A percentile compares a stretch with the other conserved stretches of the same genome.
Conservation (phyloP, 2,888 invertebrate species). For the Idaea aversata region DNA sequence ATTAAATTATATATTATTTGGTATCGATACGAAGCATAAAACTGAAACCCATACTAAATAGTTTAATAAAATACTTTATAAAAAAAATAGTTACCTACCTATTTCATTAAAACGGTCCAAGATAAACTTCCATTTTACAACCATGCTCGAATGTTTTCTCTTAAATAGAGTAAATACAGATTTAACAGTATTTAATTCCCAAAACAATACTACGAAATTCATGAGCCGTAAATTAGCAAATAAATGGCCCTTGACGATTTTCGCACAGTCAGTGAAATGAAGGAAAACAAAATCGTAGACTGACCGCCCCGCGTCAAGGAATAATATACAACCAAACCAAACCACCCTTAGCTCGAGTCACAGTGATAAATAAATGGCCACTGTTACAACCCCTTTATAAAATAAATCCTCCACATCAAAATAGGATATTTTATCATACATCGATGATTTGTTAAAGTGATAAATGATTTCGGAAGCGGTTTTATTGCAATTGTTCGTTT, state of each 20-base stretch:
- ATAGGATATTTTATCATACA: slow-evolving; percentile 49
- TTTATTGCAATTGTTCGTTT: slow-evolving; percentile 58
- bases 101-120: no score
- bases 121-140: no score
- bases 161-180: background rate
- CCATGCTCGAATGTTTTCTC: background rate
- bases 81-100: no score
- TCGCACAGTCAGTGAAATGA: slow-evolving; percentile 69
- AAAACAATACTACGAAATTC: slow-evolving; percentile 58
- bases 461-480: slow-evolving; percentile 50
- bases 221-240: slow-evolving; percentile 68
- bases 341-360: slow-evolving; percentile 45
- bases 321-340: slow-evolving; percentile 44
- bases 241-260: slow-evolving; percentile 74
- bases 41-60: no score
- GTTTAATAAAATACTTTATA: no score
- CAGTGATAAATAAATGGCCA: slow-evolving; percentile 42
- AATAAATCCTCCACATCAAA: slow-evolving; percentile 44
- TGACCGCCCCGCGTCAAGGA: slow-evolving; percentile 49
- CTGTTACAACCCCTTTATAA: slow-evolving; percentile 39
- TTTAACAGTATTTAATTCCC: slow-evolving; percentile 27
- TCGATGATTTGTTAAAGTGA: slow-evolving; percentile 56
- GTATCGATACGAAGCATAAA: no score
- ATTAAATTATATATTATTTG: no score
- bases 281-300: slow-evolving; percentile 59